Conservation (phyloP, 2,888 invertebrate species). For the Hymenopus coronatus region DNA sequence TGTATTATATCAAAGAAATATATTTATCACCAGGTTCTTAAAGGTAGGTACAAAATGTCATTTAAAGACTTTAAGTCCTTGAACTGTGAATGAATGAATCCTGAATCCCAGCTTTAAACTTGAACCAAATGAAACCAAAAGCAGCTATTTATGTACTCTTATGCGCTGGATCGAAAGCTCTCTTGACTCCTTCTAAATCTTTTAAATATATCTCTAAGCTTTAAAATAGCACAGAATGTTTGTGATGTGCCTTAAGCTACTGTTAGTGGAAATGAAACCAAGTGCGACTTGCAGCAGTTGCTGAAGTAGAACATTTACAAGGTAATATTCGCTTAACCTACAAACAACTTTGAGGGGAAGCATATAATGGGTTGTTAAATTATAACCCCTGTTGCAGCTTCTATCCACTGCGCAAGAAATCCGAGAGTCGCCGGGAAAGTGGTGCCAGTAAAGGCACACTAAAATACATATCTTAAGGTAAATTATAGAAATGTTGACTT, state of each 20-base stretch:
- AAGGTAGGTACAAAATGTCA: not conserved
- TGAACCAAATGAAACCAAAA: not conserved
- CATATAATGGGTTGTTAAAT: no score
- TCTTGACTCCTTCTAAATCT: not conserved
- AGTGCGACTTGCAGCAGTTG: no score
- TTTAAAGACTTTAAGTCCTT: not conserved
- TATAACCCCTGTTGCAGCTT: no score
- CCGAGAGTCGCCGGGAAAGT: no score
- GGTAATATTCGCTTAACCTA: no score
- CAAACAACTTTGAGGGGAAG: no score
- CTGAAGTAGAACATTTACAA: no score
- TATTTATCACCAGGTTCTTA: not conserved
- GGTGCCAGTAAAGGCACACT: no score
- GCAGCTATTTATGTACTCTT: not conserved
- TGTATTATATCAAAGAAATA: no score
- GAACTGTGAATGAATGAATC: not conserved
- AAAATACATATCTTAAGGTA: no score
- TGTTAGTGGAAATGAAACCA: not conserved
- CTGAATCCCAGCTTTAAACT: not conserved
- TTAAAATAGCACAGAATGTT: not conserved
- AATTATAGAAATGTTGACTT: no score
- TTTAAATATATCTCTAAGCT: not conserved
- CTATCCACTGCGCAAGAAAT: no score
- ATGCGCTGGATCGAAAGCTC: not conserved
- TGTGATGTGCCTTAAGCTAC: not conserved